Evolutionary conservation across 2,797 vertebrate genomes (phyloP).

Genomic region (Enteromius anoplus): DNA sequence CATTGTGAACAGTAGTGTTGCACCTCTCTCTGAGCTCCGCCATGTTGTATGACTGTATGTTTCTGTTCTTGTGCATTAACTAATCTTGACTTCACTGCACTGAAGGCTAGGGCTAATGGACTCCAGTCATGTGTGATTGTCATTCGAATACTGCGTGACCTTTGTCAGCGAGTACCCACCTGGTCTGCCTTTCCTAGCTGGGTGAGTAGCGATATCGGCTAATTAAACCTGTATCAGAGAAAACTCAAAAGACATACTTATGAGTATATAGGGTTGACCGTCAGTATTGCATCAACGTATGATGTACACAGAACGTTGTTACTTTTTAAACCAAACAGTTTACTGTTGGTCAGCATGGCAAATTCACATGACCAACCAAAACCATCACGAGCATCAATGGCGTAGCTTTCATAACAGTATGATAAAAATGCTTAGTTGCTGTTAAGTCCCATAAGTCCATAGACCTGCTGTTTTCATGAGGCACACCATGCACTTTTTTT

Average conservation of each 20-base stretch:
- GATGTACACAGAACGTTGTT: background rate
- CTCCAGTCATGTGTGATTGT: constrained; percentile 98
- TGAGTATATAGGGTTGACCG: background rate
- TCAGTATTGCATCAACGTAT: background rate
- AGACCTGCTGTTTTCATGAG: background rate
- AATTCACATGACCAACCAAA: background rate
- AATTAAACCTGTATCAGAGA: background rate
- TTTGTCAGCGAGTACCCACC: constrained; percentile 94
- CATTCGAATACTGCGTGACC: constrained; percentile 96
- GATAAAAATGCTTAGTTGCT: background rate
- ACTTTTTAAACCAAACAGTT: background rate
- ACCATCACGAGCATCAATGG: background rate
- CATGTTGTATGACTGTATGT: constrained; percentile 65
- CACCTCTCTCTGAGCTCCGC: constrained; percentile 78
- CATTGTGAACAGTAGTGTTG: constrained; percentile 95
- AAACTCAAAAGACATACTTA: too few relatives aligned
- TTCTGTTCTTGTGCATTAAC: constrained; percentile 60
- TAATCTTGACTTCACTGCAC: constrained; percentile 61
- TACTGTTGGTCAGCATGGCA: background rate
- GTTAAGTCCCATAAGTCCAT: background rate
- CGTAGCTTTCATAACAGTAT: background rate
- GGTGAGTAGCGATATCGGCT: constrained; percentile 76
- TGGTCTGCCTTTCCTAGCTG: constrained; percentile 98
- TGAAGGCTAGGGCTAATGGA: constrained; percentile 98
- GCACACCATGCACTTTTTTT: background rate